phyloP scores from a whole-genome alignment of 1,140 invertebrate genomes.

The Orchestia grillus region DNA sequence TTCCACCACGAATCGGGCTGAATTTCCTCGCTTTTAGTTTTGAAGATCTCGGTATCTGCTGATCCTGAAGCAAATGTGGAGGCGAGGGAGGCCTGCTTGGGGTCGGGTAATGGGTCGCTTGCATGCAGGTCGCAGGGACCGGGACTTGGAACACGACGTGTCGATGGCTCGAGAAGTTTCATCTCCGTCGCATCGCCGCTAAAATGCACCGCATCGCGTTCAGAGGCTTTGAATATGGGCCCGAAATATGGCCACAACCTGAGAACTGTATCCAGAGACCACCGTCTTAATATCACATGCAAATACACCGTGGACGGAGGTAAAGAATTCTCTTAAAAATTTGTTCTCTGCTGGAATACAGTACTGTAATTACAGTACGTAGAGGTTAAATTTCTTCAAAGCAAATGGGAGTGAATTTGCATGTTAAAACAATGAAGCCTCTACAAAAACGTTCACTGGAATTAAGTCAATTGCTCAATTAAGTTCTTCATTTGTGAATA shows the following conservation, averaged over 20 bases:
- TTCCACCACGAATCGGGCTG: neutral
- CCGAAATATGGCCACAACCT: neutral
- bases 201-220: neutral
- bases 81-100: neutral
- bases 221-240: neutral
- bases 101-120: neutral
- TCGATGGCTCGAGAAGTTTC: neutral
- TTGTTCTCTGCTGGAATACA: neutral
- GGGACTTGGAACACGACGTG: neutral
- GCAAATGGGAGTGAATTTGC: neutral
- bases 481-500: too few species aligned
- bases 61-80: neutral
- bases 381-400: neutral
- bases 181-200: neutral
- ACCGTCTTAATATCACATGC: neutral
- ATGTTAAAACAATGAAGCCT: neutral
- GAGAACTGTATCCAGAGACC: neutral
- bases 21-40: neutral
- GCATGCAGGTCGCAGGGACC: neutral
- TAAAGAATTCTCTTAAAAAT: neutral
- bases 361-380: neutral
- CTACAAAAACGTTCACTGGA: too few species aligned
- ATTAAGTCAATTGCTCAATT: too few species aligned
- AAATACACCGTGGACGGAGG: neutral
- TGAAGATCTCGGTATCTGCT: neutral